Evolutionary conservation across 1,140 invertebrate species (phyloP).

Genomic region (Drosophila azteca): DNA sequence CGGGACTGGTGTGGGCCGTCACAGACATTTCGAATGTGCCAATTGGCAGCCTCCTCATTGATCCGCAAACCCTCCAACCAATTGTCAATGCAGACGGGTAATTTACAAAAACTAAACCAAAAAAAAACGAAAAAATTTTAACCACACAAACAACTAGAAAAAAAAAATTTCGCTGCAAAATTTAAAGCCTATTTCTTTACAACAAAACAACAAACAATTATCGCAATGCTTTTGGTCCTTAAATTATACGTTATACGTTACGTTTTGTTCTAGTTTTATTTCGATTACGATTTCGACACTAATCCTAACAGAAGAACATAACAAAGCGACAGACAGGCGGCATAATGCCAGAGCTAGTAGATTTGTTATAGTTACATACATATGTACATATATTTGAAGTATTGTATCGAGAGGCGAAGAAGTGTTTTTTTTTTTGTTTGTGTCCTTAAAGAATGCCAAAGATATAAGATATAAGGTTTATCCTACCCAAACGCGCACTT

Average conservation of each 20-base stretch:
- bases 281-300: conserved; percentile 11
- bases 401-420: too few species aligned
- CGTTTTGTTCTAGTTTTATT: conserved; percentile 17
- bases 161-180: conserved; percentile 50
- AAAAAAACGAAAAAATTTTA: conserved; percentile 34
- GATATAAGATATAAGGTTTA: too few species aligned
- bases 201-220: conserved; percentile 29
- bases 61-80: conserved; percentile 90
- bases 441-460: too few species aligned
- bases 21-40: conserved; percentile 92
- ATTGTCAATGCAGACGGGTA: conserved; percentile 88
- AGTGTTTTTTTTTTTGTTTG: too few species aligned
- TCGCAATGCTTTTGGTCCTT: conserved; percentile 27
- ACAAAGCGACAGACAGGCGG: too few species aligned
- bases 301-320: too few species aligned
- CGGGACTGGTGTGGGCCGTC: conserved; percentile 91
- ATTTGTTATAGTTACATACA: too few species aligned
- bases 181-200: conserved; percentile 29
- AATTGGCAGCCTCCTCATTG: conserved; percentile 92
- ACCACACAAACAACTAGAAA: conserved; percentile 54
- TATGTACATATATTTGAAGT: too few species aligned
- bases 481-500: too few species aligned
- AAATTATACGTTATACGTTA: conserved; percentile 3
- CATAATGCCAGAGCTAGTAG: too few species aligned
- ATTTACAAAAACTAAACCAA: conserved; percentile 81